Base-by-base conservation (phyloP, 1,140 invertebrate species). In the Heliconius himera region DNA sequence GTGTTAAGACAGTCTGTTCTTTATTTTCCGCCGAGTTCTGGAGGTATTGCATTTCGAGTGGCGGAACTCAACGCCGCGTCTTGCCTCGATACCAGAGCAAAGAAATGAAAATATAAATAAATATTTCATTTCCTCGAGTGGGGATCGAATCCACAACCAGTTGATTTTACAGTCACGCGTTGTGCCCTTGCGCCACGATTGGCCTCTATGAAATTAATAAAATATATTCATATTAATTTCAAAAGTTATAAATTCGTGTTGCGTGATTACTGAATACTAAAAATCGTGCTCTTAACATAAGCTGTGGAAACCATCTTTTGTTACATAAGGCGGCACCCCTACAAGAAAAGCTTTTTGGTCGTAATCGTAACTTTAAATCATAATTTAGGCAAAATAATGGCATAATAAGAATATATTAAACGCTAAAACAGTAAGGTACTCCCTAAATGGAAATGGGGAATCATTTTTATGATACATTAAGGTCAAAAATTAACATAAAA, bases 341-440 rank as follows among this genome's bases (percentile, higher is more conserved):
- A 81, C 70, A 60, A 78, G 66, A 51, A 70, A 70, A 71, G 78
- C 71, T 73, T 76, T 77, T 73, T 38, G 56, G 66, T 76, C 54
- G 29, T 82, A 80, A 85, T 81, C 81, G 78, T 83, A 80, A 82
- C 82, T 85, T 85, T 88, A 90, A 90, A 92, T 91, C 80, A 89
- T 85, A 88, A 87, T 89, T 88, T 83, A 76, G 87, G 79, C 82
- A 86, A 85, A 83, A 79, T 78, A 81, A 88, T 85, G 79, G 80
- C 84, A 78, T 88, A 89, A 89, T 90, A 87, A 88, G 86, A 86
- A 90, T 86, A 88, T 87, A 88, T 86, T 74, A 81, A 81, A 73
- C 77, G 41, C 56, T 66, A 74, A 81, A 81, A 81, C 66, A 81
- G 70, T 51, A 56, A 56, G 60, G 56, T 70, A 66, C 75, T 72